Evolutionary conservation across 2,797 vertebrate species (phyloP), one percentile per base, ranked within the genome.

Genomic region (Esox masquinongy): DNA sequence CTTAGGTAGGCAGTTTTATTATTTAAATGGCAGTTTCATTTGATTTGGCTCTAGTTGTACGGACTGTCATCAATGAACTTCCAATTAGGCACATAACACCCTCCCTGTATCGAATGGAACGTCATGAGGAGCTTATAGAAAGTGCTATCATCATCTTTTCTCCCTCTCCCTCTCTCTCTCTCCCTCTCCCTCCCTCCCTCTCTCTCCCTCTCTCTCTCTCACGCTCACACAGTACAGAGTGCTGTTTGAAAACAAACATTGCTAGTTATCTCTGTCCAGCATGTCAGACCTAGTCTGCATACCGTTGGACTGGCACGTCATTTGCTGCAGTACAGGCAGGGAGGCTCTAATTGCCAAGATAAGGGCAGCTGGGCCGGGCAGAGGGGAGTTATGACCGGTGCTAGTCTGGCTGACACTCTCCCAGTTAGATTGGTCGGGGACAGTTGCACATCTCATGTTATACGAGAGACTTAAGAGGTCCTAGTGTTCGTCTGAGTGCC

Each of bases 271-370:
- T 77, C 2, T 80, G 70, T 82, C 83, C 73, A 68, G 75, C 84
- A 90, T 84, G 74, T 80, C 0, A 83, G 75, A 75, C 72, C 77
- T 84, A 76, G 82, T 64, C 73, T 59, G 74, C 81, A 50, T 72
- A 56, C 77, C 64, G 73, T 51, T 83, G 59, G 68, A 84, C 76
- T 76, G 78, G 83, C 83, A 87, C 17, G 75, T 87, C 85, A 84
- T 87, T 86, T 31, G 49, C 83, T 79, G 76, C 75, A 53, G 51
- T 77, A 29, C 76, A 81, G 66, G n/a, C 53, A 5, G n/a, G 43
- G 76, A 83, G 73, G 81, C 83, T 86, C 83, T 86, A 86, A 91
- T 88, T 87, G 81, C 81, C 83, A 75, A 85, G 87, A 89, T 87
- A 85, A 85, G 77, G 76, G 78, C 70, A 78, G 82, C 82, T 83